These are phyloP conservation scores for Drosophila koepferae DNA, from an alignment of 2,888 invertebrate species.

Conservation along the genomic window DNA sequence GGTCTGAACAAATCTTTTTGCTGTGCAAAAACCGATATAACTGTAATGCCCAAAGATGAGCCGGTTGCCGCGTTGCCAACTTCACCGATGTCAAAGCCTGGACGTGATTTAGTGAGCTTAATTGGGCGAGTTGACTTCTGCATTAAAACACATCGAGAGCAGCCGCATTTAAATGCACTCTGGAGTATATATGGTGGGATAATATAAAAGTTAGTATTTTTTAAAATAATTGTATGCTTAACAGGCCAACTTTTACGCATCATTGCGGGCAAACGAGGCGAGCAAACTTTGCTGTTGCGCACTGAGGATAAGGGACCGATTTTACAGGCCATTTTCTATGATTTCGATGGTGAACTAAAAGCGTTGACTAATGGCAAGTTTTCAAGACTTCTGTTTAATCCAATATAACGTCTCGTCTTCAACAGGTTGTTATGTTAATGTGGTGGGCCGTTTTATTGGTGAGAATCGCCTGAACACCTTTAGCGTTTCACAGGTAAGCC, in stretches of 20 bases:
- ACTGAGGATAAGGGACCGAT: conserved; percentile 77
- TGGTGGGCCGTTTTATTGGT: conserved; percentile 77
- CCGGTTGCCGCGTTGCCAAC: conserved; percentile 27
- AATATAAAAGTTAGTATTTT: neutral
- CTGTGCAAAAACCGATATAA: conserved; percentile 1
- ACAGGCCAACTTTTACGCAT: conserved; percentile 80
- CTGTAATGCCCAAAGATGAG: conserved; percentile 24
- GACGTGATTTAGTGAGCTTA: conserved; percentile 64
- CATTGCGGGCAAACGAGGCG: conserved; percentile 73
- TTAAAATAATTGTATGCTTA: conserved; percentile 10
- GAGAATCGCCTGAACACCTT: conserved; percentile 79
- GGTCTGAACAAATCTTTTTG: neutral
- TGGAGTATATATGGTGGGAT: conserved; percentile 82
- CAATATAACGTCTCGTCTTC: neutral
- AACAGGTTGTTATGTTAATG: conserved; percentile 73
- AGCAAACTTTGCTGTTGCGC: conserved; percentile 76
- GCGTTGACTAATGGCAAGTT: conserved; percentile 43
- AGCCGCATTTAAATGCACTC: conserved; percentile 69
- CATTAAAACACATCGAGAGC: conserved; percentile 71
- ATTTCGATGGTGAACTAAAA: conserved; percentile 70
- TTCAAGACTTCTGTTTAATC: neutral
- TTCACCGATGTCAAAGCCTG: conserved; percentile 43
- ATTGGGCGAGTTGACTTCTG: conserved; percentile 80
- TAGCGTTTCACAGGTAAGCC: conserved; percentile 65
- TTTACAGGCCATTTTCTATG: conserved; percentile 81